These are phyloP conservation scores for Seriola quinqueradiata DNA, from an alignment of 2,113 vertebrate species.

Conservation along the genomic window DNA sequence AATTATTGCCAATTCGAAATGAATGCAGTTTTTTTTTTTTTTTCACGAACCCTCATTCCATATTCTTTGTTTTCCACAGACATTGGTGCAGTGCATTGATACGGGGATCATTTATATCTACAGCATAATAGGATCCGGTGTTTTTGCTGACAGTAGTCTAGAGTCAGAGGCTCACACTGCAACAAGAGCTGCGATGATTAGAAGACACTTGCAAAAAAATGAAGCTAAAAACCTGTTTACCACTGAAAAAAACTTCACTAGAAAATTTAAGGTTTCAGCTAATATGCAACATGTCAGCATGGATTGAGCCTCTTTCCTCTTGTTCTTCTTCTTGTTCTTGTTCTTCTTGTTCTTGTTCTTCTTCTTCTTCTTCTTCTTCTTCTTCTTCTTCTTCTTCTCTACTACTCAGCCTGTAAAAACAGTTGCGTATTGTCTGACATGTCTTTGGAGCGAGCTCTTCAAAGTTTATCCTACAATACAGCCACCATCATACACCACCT, in stretches of 20 bases:
- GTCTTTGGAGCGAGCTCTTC: too few relatives aligned
- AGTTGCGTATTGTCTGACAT: too few relatives aligned
- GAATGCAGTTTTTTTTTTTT: background rate
- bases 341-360: too few relatives aligned
- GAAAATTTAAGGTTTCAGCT: background rate
- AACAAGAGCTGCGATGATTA: constrained; percentile 44
- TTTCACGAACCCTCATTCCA: constrained; percentile 8
- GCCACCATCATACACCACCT: background rate
- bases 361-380: too few relatives aligned
- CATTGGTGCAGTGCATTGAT: background rate
- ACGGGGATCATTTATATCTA: constrained; percentile 33
- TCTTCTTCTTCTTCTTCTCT: too few relatives aligned
- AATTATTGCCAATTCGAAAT: background rate
- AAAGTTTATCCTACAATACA: background rate
- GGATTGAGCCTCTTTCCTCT: background rate
- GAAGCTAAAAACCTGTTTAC: constrained; percentile 10
- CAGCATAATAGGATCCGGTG: constrained; percentile 55
- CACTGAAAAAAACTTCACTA: too few relatives aligned
- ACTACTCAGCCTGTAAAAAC: background rate
- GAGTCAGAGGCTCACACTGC: constrained; percentile 48
- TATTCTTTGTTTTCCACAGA: constrained; percentile 10
- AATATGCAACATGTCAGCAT: background rate
- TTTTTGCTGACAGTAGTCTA: constrained; percentile 56
- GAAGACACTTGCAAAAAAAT: constrained; percentile 9
- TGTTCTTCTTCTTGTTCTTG: too few relatives aligned